These are phyloP conservation scores for Indicator indicator DNA, from an alignment of 2,113 vertebrate species.

Conservation along the genomic window DNA sequence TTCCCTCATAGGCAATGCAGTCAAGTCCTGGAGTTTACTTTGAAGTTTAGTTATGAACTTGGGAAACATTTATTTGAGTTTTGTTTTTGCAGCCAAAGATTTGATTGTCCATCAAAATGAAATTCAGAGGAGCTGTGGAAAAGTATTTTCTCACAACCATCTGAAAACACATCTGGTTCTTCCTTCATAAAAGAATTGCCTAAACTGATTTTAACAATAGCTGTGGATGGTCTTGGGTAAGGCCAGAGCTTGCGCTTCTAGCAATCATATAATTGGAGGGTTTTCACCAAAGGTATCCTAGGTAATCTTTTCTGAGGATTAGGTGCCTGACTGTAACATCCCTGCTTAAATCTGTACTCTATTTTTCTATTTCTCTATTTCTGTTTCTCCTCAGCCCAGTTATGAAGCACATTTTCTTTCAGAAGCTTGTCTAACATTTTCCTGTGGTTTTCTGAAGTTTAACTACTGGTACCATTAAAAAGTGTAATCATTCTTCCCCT, in stretches of 20 bases:
- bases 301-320: background rate
- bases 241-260: background rate
- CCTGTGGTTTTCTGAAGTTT: conserved; percentile 28
- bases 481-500: background rate
- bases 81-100: background rate
- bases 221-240: background rate
- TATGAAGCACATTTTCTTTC: background rate
- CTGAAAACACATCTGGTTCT: background rate
- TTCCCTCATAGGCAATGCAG: background rate
- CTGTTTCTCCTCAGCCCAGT: background rate
- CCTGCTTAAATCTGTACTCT: background rate
- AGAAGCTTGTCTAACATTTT: background rate
- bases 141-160: background rate
- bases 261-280: background rate
- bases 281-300: background rate
- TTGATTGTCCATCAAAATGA: background rate
- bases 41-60: background rate
- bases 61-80: background rate
- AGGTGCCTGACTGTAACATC: background rate
- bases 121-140: background rate
- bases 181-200: background rate
- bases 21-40: background rate
- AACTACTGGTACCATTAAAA: conserved; percentile 33
- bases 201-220: background rate
- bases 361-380: too few species aligned